These are phyloP conservation scores for Matsumurasca onukii DNA, from an alignment of 1,140 invertebrate species.

Conservation along the genomic window DNA sequence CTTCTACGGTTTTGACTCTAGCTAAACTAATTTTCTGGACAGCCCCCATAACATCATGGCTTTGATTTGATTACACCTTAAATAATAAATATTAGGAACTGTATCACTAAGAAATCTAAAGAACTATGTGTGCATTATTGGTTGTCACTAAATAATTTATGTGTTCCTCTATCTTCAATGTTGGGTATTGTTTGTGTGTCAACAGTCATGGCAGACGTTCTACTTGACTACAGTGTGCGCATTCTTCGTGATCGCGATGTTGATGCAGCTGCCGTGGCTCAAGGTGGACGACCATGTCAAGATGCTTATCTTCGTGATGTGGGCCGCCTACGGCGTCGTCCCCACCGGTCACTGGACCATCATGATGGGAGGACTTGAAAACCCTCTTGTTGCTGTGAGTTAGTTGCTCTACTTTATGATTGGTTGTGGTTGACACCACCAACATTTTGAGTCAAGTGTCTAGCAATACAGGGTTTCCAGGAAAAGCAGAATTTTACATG, in stretches of 20 bases:
- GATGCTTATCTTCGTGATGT: slow-evolving; percentile 77
- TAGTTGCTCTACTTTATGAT: not conserved
- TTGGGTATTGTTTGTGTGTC: too few species aligned
- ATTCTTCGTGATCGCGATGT: slow-evolving; percentile 78
- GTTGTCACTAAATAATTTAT: too few species aligned
- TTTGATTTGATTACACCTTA: too few species aligned
- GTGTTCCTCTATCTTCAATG: too few species aligned
- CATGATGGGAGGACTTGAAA: slow-evolving; percentile 82
- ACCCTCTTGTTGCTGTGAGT: slow-evolving; percentile 76
- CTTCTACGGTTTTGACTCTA: too few species aligned
- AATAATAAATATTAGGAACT: too few species aligned
- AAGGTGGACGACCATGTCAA: slow-evolving; percentile 70
- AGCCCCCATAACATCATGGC: too few species aligned
- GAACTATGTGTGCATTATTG: too few species aligned
- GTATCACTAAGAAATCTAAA: too few species aligned
- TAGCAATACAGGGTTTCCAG: slow-evolving; percentile 7
- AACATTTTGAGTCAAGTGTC: not conserved
- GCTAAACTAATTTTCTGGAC: too few species aligned
- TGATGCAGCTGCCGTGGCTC: slow-evolving; percentile 74
- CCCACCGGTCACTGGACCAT: slow-evolving; percentile 90
- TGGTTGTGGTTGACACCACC: not conserved
- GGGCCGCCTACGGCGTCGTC: slow-evolving; percentile 87
- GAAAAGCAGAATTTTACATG: too few species aligned
- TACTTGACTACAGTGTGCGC: slow-evolving; percentile 78
- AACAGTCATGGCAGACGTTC: slow-evolving; percentile 76